phyloP scores from a whole-genome alignment of 1,140 invertebrate species.

The Rhynchophorus ferrugineus region DNA sequence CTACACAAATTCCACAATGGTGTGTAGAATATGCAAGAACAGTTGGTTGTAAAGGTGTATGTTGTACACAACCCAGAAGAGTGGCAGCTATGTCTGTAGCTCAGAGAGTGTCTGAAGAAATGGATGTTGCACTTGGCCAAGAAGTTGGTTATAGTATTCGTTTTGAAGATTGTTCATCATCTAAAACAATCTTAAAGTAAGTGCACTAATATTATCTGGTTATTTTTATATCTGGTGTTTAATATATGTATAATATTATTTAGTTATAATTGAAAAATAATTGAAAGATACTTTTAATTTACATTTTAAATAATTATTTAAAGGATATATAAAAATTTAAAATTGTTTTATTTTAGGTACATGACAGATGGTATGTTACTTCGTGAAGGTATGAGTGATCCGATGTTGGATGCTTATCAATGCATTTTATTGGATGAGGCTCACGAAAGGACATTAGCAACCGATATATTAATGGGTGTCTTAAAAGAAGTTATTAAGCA shows the following conservation, averaged over 20 bases:
- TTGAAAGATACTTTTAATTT: neutral
- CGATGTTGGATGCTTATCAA: conserved; percentile 93
- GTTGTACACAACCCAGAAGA: conserved; percentile 94
- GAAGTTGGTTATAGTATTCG: conserved; percentile 99
- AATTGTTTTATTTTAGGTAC: conserved; percentile 54
- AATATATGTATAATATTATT: neutral
- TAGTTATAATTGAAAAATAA: neutral
- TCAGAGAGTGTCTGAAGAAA: conserved; percentile 96
- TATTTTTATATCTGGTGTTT: neutral
- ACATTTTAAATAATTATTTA: neutral
- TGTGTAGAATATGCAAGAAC: conserved; percentile 82
- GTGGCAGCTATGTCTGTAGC: conserved; percentile 99
- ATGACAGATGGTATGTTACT: conserved; percentile 99
- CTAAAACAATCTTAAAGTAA: conserved; percentile 77
- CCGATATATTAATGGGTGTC: conserved; percentile 98
- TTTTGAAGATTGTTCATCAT: conserved; percentile 97
- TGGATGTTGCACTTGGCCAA: conserved; percentile 91
- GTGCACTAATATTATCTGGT: neutral
- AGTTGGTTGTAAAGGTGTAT: conserved; percentile 73
- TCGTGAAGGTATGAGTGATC: conserved; percentile 98
- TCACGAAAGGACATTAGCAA: conserved; percentile 96
- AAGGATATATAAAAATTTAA: neutral
- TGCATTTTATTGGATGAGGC: conserved; percentile 97
- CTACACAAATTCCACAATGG: conserved; percentile 91
- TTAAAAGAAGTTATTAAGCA: conserved; percentile 97